These are phyloP conservation scores for Nebria brevicollis DNA, from an alignment of 2,888 invertebrate genomes.

Conservation along the genomic window DNA sequence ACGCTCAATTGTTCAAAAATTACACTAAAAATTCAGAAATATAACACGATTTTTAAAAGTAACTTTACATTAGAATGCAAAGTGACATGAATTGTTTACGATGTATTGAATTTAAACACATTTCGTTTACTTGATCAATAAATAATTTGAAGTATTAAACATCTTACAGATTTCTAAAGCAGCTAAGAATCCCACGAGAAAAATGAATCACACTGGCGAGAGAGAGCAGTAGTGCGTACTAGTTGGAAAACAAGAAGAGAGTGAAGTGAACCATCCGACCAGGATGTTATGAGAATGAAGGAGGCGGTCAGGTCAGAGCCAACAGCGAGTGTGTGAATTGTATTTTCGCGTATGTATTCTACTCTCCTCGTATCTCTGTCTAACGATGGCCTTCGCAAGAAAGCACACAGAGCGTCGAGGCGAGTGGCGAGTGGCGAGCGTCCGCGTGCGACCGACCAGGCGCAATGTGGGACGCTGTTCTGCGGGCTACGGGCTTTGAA, in stretches of 20 bases:
- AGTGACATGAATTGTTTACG: too few species aligned
- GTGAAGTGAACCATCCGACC: background rate
- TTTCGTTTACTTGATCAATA: too few species aligned
- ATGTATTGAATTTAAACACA: too few species aligned
- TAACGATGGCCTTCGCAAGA: background rate
- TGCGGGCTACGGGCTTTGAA: constrained; percentile 43
- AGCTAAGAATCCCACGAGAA: background rate
- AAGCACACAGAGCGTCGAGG: background rate
- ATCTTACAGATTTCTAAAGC: background rate
- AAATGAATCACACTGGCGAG: background rate
- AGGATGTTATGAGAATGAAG: background rate
- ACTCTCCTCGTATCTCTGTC: background rate
- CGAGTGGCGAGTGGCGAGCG: background rate
- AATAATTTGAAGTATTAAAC: background rate
- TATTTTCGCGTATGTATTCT: constrained; percentile 5
- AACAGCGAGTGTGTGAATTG: background rate
- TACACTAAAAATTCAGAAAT: too few species aligned
- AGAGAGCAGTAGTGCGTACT: background rate
- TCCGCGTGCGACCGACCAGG: constrained; percentile 17
- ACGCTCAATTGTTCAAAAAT: too few species aligned
- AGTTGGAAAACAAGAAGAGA: constrained; percentile 1
- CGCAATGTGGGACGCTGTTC: constrained; percentile 43
- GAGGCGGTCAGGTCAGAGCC: background rate
- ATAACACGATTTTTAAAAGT: too few species aligned
- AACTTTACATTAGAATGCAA: too few species aligned